Evolutionary conservation across 2,888 invertebrate species (phyloP).

Genomic region (Nephrotoma flavescens): DNA sequence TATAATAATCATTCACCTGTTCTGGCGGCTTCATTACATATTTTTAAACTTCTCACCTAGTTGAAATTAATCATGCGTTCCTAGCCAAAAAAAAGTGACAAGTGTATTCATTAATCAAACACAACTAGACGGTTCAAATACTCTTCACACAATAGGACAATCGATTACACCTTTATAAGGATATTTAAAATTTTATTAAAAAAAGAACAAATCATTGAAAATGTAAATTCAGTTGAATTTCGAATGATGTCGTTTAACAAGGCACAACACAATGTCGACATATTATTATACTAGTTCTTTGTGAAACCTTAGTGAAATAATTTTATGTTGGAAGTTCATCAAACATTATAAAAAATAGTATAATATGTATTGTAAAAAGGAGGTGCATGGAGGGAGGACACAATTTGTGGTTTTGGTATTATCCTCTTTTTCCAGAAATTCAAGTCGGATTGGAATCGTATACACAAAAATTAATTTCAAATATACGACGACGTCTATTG

Average conservation of each 20-base stretch:
- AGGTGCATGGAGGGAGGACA: neutral
- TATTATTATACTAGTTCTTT: neutral
- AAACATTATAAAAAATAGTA: neutral
- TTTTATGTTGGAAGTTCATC: neutral
- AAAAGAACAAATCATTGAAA: neutral
- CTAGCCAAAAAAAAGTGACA: neutral
- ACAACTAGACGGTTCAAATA: neutral
- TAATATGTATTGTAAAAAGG: neutral
- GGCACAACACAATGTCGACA: neutral
- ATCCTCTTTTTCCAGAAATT: neutral
- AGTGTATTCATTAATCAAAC: neutral
- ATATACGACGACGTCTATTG: neutral
- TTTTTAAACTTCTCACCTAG: neutral
- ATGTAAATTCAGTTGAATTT: neutral
- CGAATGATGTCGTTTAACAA: neutral
- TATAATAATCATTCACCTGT: neutral
- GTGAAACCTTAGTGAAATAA: neutral
- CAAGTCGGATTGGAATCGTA: neutral
- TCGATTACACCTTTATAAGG: neutral
- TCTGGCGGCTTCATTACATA: neutral
- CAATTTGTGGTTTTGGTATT: neutral
- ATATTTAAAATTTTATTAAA: neutral
- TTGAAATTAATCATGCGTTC: neutral
- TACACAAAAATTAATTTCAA: neutral
- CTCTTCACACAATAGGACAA: neutral